phyloP scores from a whole-genome alignment of 2,888 invertebrate genomes.

The Petrophora chlorosata region DNA sequence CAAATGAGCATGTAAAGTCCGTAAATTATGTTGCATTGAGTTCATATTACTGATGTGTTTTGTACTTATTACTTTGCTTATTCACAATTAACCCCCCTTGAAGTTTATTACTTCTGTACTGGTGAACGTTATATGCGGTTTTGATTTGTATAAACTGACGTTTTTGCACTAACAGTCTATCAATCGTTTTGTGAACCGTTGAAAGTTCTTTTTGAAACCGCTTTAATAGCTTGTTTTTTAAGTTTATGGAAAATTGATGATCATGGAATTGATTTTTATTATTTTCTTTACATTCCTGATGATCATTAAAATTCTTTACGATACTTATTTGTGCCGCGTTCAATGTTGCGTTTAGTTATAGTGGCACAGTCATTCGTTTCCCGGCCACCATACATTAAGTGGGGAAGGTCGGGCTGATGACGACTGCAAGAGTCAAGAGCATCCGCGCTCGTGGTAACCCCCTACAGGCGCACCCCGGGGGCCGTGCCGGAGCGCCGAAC shows the following conservation, averaged over 20 bases:
- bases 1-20: constrained; percentile 83
- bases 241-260: constrained; percentile 42
- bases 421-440: constrained; percentile 63
- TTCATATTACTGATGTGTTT: constrained; percentile 73
- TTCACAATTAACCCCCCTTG: constrained; percentile 83
- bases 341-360: constrained; percentile 36
- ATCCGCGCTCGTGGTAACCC: constrained; percentile 72
- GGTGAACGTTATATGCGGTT: constrained; percentile 62
- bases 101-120: constrained; percentile 80
- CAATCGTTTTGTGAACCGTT: constrained; percentile 44
- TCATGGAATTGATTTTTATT: constrained; percentile 30
- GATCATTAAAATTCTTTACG: constrained; percentile 36
- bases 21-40: constrained; percentile 82
- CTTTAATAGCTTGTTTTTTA: constrained; percentile 43
- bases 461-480: constrained; percentile 74
- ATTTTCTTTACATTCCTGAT: constrained; percentile 29
- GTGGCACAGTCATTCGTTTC: constrained; percentile 59
- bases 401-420: constrained; percentile 78
- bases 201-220: constrained; percentile 42
- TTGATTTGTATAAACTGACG: constrained; percentile 57
- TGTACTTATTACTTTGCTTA: constrained; percentile 75
- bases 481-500: constrained; percentile 73
- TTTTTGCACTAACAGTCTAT: constrained; percentile 50
- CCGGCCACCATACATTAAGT: constrained; percentile 71
- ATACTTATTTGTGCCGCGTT: constrained; percentile 31